Percentiles rank a stretch among this genome's conserved stretches.
Evolutionary conservation across 1,140 invertebrate species (phyloP).

Genomic region (Holotrichia oblita): DNA sequence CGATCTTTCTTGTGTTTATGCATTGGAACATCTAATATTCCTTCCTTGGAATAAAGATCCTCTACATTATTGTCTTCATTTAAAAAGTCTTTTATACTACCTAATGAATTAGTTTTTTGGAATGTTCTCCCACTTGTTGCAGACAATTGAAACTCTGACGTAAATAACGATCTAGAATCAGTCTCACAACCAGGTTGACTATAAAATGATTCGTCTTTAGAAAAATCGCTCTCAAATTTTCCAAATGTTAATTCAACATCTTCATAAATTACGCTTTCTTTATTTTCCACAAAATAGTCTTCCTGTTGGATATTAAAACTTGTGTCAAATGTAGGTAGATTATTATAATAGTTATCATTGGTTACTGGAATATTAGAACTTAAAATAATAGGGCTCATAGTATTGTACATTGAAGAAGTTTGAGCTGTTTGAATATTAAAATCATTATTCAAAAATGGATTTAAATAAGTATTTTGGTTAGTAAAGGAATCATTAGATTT

Average conservation of each 20-base stretch:
- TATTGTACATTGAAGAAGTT: conserved; percentile 52
- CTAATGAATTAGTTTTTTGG: conserved; percentile 43
- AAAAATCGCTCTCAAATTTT: conserved; percentile 27
- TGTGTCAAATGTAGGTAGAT: neutral
- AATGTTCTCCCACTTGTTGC: neutral
- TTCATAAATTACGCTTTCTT: conserved; percentile 40
- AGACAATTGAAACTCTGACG: neutral
- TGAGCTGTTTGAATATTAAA: conserved; percentile 43
- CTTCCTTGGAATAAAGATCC: neutral
- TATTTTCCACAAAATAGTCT: neutral
- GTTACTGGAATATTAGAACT: conserved; percentile 43
- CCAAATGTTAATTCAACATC: conserved; percentile 42
- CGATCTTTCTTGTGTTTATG: conserved; percentile 62
- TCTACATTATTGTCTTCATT: neutral
- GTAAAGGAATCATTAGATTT: conserved; percentile 28
- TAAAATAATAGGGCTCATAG: conserved; percentile 43
- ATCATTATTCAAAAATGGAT: conserved; percentile 51
- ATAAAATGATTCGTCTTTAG: neutral
- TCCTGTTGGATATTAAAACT: conserved; percentile 47
- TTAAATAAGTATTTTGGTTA: conserved; percentile 31
- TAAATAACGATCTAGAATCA: conserved; percentile 12
- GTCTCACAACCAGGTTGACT: neutral
- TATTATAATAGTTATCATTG: conserved; percentile 21
- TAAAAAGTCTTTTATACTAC: conserved; percentile 33
- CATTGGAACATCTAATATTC: neutral